Evolutionary conservation across 1,140 invertebrate species (phyloP).

Genomic region (Phenacoccus solenopsis): DNA sequence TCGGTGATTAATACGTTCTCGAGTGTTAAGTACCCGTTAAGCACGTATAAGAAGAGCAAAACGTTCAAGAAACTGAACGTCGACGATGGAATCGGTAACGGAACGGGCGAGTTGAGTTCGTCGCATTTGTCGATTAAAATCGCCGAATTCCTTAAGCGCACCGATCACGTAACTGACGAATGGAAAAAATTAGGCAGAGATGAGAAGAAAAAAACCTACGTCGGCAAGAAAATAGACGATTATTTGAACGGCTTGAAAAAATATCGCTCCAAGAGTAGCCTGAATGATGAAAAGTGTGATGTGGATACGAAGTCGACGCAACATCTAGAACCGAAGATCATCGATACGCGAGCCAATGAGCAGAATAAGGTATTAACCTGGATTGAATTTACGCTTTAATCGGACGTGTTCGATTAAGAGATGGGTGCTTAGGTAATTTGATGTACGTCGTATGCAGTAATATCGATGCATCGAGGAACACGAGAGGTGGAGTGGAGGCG

Average conservation of each 20-base stretch:
- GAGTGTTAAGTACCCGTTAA: not conserved
- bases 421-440: too few species aligned
- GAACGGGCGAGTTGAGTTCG: not conserved
- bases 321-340: too few species aligned
- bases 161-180: slow-evolving; percentile 73
- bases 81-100: not conserved
- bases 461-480: too few species aligned
- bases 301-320: not conserved
- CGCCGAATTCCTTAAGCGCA: slow-evolving; percentile 60
- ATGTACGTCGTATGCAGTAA: too few species aligned
- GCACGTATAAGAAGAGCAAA: not conserved
- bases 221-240: slow-evolving; percentile 25
- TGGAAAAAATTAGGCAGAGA: slow-evolving; percentile 53
- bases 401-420: too few species aligned
- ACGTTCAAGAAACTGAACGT: not conserved
- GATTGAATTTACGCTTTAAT: too few species aligned
- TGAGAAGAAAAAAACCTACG: slow-evolving; percentile 33
- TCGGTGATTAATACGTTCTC: not conserved
- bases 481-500: too few species aligned
- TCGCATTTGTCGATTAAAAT: slow-evolving; percentile 57
- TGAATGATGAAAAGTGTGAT: not conserved
- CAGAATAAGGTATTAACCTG: too few species aligned
- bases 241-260: not conserved
- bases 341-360: too few species aligned
- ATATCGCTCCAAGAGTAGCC: not conserved